Conservation (phyloP, 2,888 invertebrate genomes). For the Seira ritae region DNA sequence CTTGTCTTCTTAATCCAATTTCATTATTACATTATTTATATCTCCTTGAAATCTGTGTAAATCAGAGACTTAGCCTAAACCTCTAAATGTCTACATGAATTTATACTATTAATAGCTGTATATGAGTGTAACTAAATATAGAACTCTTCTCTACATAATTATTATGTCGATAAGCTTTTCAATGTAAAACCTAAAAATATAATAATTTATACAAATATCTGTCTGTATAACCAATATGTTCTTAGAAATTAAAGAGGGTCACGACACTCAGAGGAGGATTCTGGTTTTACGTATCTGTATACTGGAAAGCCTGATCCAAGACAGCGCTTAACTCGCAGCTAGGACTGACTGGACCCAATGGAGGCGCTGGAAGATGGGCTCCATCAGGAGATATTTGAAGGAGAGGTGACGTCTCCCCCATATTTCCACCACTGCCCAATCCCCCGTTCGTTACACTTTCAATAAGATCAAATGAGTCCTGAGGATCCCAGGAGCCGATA, state of each 20-base stretch:
- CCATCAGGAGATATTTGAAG: constrained; percentile 72
- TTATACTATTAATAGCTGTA: background rate
- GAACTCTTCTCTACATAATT: constrained; percentile 41
- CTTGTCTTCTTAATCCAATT: constrained; percentile 48
- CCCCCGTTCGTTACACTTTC: constrained; percentile 73
- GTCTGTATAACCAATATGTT: constrained; percentile 45
- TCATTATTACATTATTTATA: constrained; percentile 37
- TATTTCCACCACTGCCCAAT: constrained; percentile 65
- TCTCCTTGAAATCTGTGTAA: constrained; percentile 30
- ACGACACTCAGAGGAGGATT: constrained; percentile 26
- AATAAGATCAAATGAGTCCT: constrained; percentile 73
- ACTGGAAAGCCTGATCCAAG: constrained; percentile 73
- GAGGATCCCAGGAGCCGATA: constrained; percentile 73
- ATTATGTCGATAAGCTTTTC: constrained; percentile 52
- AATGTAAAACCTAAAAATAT: constrained; percentile 43
- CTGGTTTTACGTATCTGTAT: constrained; percentile 69
- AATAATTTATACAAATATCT: constrained; percentile 49
- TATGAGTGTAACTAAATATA: constrained; percentile 57
- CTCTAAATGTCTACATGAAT: no score
- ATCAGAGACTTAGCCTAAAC: no score
- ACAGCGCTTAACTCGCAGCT: constrained; percentile 73
- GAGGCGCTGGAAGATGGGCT: constrained; percentile 69
- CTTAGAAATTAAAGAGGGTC: background rate
- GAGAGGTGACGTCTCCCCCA: constrained; percentile 71
- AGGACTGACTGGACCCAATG: constrained; percentile 71